Evolutionary conservation across 2,797 vertebrate species (phyloP), one percentile per base, ranked within the genome.

Genomic region (Triplophysa yarkandensis): DNA sequence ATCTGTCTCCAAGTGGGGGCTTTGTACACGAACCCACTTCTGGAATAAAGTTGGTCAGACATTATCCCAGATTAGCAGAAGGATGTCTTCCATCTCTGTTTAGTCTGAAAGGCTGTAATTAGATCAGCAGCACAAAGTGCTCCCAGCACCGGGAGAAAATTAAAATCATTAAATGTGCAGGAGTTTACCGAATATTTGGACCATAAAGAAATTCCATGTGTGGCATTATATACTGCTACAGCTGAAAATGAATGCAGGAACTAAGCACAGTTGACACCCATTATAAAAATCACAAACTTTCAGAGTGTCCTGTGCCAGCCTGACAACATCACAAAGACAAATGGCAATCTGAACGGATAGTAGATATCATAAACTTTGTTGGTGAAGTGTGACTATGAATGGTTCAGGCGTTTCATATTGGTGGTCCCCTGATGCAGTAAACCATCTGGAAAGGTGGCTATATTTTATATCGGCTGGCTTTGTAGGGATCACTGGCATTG

Each of bases 71-170:
- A 60, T 71, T 75, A 66, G 66, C 52, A 39, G n/a, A 74, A 48
- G n/a, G 60, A 60, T 28, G 34, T 34, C 21, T 64, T 52, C 72
- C 54, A 66, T 81, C 50, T 79, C 68, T 71, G 70, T 77, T 71
- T 76, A 81, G 55, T 55, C 28, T 27, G 44, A 66, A 68, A 60
- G 23, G 27, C 74, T 83, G 34, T 84, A 86, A 88, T 86, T 85
- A 86, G 71, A 77, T 84, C 71, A 78, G 69, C 67, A 52, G 76
- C 77, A 74, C 71, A 54, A 81, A 77, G 73, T 83, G 72, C 77
- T 74, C 77, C 73, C 74, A 81, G 82, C 65, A 83, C 72, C 74
- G 69, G 58, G 5, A 84, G 67, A 68, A 84, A 88, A 81, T 75
- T 68, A 81, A 54, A 85, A 84, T 76, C 63, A 78, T 76, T 52